Base-by-base conservation (phyloP, 2,888 invertebrate species). In the Hirtodrosophila duncani region DNA sequence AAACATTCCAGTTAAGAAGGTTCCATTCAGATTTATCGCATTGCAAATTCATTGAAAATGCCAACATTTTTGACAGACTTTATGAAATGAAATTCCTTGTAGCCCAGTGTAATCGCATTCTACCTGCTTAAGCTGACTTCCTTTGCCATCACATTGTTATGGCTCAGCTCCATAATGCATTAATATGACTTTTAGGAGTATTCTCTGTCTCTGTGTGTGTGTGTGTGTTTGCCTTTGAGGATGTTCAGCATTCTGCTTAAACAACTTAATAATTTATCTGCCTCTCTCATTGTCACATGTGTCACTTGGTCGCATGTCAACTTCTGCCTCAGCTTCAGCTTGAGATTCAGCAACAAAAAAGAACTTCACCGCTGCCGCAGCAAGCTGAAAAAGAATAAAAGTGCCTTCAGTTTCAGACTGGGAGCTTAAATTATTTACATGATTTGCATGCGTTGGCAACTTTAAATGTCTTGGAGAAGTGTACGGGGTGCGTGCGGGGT, bases 261-360 rank as follows among this genome's bases (percentile, higher is more conserved):
- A 80, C 68, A 74, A 63, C 61, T 74, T 66, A 78, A 74, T 80
- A 80, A 70, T 78, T 77, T 64, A 80, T 69, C 39, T 62, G 57
- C 24, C 48, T 44, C 39, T 38, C 34, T 43, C 48, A 48, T 29
- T 57, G 62, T 53, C 64, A 60, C 56, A 67, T 67, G 67, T 75
- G 80, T 65, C 72, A 58, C 10, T 57, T 42, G 34, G 17, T 43
- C 36, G 41, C 13, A 11, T 2, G 18, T 36, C 34, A 10, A 9
- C 17, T 14, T 29, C 30, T 11, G 8, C 14, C n/a, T 33, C 23
- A 17, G 18, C 44, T 26, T 20, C 36, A 14, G 13, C 30, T 57
- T 20, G 5, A 20, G 20, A 4, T 20, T 20, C 20, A 20, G 20
- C 20, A n/a, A n/a, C n/a, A 16, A 16, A 36, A 48, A 34, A 39